Conservation (phyloP, 2,113 vertebrate genomes). For the Gorilla gorilla region DNA sequence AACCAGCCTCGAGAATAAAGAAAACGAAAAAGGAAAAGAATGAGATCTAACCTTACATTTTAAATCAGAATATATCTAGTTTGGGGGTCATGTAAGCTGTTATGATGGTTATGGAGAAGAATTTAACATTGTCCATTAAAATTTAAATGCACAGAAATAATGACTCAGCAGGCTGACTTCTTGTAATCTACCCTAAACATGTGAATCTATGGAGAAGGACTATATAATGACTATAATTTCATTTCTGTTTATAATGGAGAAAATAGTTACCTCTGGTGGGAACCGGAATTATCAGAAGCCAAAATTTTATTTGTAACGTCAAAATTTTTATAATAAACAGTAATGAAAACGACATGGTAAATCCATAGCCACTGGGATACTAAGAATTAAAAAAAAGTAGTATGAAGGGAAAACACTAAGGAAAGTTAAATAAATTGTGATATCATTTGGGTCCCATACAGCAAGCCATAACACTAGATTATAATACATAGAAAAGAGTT, state of each 20-base stretch:
- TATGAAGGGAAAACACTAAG: not conserved
- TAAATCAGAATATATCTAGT: not conserved
- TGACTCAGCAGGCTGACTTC: not conserved
- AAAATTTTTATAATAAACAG: not conserved
- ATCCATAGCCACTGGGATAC: not conserved
- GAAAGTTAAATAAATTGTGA: not conserved
- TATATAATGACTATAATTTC: not conserved
- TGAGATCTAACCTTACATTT: not conserved
- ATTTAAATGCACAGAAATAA: not conserved
- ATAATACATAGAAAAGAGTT: not conserved
- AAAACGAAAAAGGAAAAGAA: not conserved
- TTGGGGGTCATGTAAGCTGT: not conserved
- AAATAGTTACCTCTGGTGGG: not conserved
- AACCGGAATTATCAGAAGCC: not conserved
- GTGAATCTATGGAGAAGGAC: not conserved
- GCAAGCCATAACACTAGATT: not conserved
- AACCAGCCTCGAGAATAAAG: not conserved
- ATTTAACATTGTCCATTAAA: not conserved
- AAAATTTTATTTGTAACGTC: not conserved
- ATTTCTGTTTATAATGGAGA: conserved; percentile 7
- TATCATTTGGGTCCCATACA: not conserved
- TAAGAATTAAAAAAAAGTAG: not conserved
- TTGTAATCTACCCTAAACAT: not conserved
- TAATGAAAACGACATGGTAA: not conserved
- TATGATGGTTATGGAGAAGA: not conserved